phyloP scores from a whole-genome alignment of 2,113 vertebrate species.

The Hiodon tergisus region DNA sequence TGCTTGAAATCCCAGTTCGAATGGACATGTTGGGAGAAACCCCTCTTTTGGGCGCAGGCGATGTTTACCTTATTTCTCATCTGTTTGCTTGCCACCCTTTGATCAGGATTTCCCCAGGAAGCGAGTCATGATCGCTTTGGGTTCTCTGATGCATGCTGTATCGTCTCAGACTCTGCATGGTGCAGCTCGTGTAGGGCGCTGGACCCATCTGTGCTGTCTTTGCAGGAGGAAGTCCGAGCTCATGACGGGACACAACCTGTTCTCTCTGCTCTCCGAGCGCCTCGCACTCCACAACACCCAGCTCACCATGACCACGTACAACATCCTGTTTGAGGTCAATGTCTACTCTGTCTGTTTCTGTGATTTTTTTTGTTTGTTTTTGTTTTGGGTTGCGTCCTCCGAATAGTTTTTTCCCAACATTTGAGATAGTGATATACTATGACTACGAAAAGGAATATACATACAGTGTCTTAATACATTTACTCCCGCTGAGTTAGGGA shows the following conservation, averaged over 20 bases:
- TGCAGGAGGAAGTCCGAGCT: constrained; percentile 91
- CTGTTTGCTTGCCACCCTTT: neutral
- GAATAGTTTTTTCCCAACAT: no score
- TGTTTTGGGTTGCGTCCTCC: no score
- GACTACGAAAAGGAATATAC: no score
- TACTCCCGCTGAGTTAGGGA: no score
- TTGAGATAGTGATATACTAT: no score
- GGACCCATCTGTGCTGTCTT: neutral
- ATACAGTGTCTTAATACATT: no score
- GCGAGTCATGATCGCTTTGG: neutral
- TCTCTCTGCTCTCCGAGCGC: constrained; percentile 87
- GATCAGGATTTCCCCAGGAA: neutral
- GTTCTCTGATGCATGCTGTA: neutral
- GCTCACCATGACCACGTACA: constrained; percentile 92
- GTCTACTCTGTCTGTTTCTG: neutral
- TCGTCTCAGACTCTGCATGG: neutral
- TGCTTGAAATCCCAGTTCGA: neutral
- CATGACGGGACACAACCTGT: constrained; percentile 88
- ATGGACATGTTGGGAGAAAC: neutral
- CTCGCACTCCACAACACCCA: constrained; percentile 84
- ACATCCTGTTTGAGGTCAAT: constrained; percentile 91
- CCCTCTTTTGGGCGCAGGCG: neutral
- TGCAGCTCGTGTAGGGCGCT: neutral
- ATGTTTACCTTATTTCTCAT: neutral
- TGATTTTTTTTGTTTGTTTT: neutral